phyloP scores from a whole-genome alignment of 2,888 invertebrate genomes.

The Metellina segmentata region DNA sequence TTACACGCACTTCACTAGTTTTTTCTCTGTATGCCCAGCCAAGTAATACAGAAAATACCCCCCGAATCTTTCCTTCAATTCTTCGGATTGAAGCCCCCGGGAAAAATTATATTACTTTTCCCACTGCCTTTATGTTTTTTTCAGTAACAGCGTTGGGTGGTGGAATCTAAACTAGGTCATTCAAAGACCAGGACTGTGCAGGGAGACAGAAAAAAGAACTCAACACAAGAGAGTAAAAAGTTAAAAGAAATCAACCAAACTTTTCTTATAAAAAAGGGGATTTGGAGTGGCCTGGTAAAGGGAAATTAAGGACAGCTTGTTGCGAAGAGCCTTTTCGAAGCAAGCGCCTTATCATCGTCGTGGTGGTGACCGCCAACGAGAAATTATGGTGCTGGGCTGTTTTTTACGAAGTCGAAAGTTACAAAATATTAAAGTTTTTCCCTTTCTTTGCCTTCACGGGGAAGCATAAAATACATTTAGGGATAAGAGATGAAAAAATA shows the following conservation, averaged over 20 bases:
- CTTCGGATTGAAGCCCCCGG: not conserved
- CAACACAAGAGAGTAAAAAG: not conserved
- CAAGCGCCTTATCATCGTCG: not conserved
- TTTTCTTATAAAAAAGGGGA: not conserved
- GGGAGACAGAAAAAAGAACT: not conserved
- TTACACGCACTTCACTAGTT: not conserved
- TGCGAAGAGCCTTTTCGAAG: not conserved
- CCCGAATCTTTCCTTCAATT: too few relatives aligned
- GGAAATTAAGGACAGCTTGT: conserved; percentile 3
- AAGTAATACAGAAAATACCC: not conserved
- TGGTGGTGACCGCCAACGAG: not conserved
- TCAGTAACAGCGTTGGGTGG: not conserved
- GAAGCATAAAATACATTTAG: not conserved
- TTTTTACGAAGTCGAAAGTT: not conserved
- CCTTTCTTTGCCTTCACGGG: not conserved
- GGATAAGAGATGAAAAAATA: not conserved
- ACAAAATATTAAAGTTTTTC: not conserved
- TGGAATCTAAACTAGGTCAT: not conserved
- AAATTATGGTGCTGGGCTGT: not conserved
- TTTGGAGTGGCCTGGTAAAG: not conserved
- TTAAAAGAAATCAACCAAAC: not conserved
- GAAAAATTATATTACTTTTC: conserved; percentile 4
- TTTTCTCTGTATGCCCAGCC: not conserved
- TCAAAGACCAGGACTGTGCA: not conserved
- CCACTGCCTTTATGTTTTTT: not conserved